Evolutionary conservation across 2,113 vertebrate genomes (phyloP).

Genomic region (Otolemur garnettii): DNA sequence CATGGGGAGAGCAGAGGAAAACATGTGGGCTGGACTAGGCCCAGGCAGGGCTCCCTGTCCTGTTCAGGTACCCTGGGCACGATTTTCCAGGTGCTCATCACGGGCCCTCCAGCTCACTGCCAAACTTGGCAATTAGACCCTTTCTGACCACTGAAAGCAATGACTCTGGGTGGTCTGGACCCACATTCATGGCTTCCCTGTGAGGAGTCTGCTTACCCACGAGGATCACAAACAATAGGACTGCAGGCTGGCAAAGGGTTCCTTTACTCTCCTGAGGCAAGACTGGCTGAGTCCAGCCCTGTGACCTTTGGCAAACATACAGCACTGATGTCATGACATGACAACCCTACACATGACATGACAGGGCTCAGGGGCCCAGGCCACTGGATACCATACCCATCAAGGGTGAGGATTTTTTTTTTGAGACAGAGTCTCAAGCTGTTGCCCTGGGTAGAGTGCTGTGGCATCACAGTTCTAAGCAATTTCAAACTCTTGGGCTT

Average conservation of each 20-base stretch:
- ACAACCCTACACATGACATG: not conserved
- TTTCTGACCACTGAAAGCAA: not conserved
- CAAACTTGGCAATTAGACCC: not conserved
- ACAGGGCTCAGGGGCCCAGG: not conserved
- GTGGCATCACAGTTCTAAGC: too few species aligned
- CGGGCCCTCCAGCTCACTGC: not conserved
- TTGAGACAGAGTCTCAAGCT: too few species aligned
- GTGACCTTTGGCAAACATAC: not conserved
- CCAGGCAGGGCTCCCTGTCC: not conserved
- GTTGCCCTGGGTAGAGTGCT: too few species aligned
- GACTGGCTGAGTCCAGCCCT: fast-evolving
- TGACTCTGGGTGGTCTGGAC: not conserved
- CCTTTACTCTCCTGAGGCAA: not conserved
- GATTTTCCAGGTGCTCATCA: not conserved
- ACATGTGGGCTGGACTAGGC: too few species aligned
- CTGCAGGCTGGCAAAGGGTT: not conserved
- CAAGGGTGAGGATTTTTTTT: not conserved
- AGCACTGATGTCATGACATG: not conserved
- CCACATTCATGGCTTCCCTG: fast-evolving
- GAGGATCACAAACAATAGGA: not conserved
- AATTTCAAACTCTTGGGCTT: too few species aligned
- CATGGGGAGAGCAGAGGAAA: not conserved
- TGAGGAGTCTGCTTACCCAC: not conserved
- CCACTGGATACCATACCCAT: fast-evolving
- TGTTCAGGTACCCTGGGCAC: too few species aligned